Evolutionary conservation across 1,140 invertebrate species (phyloP).

Genomic region (Acyrthosiphon pisum): DNA sequence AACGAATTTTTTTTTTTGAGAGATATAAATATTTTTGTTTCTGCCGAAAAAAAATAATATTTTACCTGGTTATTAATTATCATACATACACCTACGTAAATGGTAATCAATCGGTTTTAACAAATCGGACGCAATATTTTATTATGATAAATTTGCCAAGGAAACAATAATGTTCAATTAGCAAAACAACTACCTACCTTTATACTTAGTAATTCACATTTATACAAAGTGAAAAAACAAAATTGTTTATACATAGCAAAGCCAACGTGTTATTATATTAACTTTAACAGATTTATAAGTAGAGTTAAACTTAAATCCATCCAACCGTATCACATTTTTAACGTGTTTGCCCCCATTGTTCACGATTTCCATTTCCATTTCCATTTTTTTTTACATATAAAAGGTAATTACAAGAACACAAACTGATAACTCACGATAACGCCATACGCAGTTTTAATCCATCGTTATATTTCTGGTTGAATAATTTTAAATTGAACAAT

Average conservation of each 20-base stretch:
- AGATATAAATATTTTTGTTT: neutral
- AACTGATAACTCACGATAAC: neutral
- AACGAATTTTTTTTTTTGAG: too few species aligned
- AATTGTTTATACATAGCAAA: neutral
- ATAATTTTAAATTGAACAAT: neutral
- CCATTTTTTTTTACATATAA: neutral
- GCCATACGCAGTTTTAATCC: neutral
- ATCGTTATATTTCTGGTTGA: neutral
- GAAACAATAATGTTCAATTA: neutral
- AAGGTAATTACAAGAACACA: neutral
- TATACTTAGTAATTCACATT: neutral
- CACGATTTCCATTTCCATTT: neutral
- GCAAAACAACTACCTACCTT: neutral
- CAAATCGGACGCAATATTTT: neutral
- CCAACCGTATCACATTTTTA: neutral
- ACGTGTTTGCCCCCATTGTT: neutral
- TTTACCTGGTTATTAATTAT: neutral
- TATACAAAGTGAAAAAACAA: neutral
- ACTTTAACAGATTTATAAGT: neutral
- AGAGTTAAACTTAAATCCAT: neutral
- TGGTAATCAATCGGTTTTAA: neutral
- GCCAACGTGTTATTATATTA: neutral
- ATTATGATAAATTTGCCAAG: neutral
- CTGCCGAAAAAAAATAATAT: neutral
- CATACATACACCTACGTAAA: too few species aligned